Evolutionary conservation across 2,113 vertebrate species (phyloP).

Genomic region (Ondatra zibethicus): DNA sequence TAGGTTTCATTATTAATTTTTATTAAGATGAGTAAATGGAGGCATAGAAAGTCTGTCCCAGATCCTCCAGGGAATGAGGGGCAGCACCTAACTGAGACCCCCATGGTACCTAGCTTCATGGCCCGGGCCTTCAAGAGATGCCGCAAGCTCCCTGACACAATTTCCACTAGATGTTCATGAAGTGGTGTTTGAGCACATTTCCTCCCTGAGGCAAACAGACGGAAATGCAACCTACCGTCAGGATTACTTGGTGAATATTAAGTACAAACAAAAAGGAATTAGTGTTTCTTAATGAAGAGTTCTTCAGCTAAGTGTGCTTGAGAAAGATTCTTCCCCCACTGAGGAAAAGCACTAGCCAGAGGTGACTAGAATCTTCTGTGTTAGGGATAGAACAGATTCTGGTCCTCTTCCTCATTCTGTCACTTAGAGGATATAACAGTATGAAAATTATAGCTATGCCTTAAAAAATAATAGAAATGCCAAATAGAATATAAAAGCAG

Average conservation of each 20-base stretch:
- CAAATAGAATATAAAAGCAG: neutral
- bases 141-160: neutral
- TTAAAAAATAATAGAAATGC: slow-evolving; percentile 35
- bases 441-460: neutral
- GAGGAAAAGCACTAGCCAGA: neutral
- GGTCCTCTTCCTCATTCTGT: neutral
- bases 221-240: slow-evolving; percentile 65
- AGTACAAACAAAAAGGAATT: slow-evolving; percentile 75
- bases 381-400: neutral
- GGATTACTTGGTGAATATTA: slow-evolving; percentile 78
- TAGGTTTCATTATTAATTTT: neutral
- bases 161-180: neutral
- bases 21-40: neutral
- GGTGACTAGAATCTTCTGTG: neutral
- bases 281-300: slow-evolving; percentile 77
- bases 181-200: slow-evolving; percentile 48
- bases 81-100: neutral
- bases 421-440: neutral
- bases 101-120: neutral
- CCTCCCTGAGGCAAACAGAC: slow-evolving; percentile 67
- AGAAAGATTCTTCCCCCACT: slow-evolving; percentile 32
- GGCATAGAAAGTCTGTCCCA: neutral
- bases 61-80: neutral
- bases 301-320: slow-evolving; percentile 79
- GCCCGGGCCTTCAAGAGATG: neutral